Evolutionary conservation across 2,797 vertebrate genomes (phyloP).

Genomic region (Microctenopoma lineatum): DNA sequence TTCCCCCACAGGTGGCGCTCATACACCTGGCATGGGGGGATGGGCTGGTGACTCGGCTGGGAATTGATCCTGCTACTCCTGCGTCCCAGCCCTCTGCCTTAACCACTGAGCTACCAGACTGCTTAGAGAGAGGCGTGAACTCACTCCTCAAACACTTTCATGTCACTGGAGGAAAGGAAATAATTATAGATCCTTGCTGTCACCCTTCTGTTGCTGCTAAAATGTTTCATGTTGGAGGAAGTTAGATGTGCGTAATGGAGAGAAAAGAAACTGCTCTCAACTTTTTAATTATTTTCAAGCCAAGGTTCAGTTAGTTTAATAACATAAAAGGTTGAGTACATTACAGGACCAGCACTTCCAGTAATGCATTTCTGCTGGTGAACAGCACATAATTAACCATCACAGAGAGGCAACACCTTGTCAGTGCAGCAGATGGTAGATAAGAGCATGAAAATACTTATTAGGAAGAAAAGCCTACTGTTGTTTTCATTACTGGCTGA

Average conservation of each 20-base stretch:
- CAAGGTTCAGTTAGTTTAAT: slow-evolving; percentile 32
- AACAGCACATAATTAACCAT: slow-evolving; percentile 55
- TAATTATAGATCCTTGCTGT: slow-evolving; percentile 1
- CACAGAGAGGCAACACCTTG: slow-evolving; percentile 38
- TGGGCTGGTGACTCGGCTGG: too few relatives aligned
- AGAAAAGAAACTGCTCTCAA: not conserved
- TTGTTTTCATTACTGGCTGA: slow-evolving; percentile 32
- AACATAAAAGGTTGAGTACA: slow-evolving; percentile 32
- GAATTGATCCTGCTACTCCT: too few relatives aligned
- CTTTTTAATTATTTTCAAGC: slow-evolving; percentile 23
- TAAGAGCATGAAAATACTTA: slow-evolving; percentile 42
- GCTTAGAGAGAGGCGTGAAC: too few relatives aligned
- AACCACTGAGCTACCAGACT: too few relatives aligned
- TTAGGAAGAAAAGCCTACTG: slow-evolving; percentile 23
- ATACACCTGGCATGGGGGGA: too few relatives aligned
- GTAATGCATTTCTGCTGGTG: slow-evolving; percentile 41
- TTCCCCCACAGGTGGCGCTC: too few relatives aligned
- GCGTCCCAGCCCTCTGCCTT: too few relatives aligned
- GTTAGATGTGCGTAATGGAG: not conserved
- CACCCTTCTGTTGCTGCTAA: slow-evolving; percentile 6
- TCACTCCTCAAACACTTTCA: not conserved
- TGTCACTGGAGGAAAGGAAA: not conserved
- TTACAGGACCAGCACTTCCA: slow-evolving; percentile 9
- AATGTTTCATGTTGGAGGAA: not conserved
- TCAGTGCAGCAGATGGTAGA: slow-evolving; percentile 62